A percentile compares a stretch with the other conserved stretches of the same genome.
These are phyloP conservation scores for Anoplius nigerrimus DNA, from an alignment of 2,888 invertebrate genomes.

Conservation along the genomic window DNA sequence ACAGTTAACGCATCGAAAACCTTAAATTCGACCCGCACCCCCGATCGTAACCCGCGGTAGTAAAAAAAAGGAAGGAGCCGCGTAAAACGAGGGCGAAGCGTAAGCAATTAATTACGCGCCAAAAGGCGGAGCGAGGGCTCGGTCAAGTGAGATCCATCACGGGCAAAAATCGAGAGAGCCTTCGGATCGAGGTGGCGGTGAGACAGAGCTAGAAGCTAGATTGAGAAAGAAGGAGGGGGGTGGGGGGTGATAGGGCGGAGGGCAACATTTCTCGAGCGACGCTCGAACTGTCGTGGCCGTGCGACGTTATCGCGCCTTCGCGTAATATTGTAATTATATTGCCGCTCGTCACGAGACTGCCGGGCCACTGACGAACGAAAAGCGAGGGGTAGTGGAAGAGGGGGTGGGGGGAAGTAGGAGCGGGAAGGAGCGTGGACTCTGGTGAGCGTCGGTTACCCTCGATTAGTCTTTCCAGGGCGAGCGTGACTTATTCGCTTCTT, in stretches of 20 bases:
- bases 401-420: too few species aligned
- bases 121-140: not conserved
- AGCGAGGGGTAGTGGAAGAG: not conserved
- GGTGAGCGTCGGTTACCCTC: conserved; percentile 33
- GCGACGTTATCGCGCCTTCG: conserved; percentile 58
- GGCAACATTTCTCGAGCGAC: conserved; percentile 26
- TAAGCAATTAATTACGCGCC: conserved; percentile 39
- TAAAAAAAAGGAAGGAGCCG: not conserved
- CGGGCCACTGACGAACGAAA: too few species aligned
- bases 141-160: too few species aligned
- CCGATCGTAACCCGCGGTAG: not conserved
- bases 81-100: not conserved
- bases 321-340: conserved; percentile 68
- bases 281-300: conserved; percentile 36
- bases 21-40: too few species aligned
- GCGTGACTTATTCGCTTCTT: conserved; percentile 46
- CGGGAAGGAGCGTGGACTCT: conserved; percentile 29
- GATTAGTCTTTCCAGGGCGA: conserved; percentile 44
- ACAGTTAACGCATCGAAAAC: too few species aligned
- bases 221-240: conserved; percentile 17
- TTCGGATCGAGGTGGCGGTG: conserved; percentile 9
- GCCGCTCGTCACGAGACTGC: conserved; percentile 50
- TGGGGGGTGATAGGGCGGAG: conserved; percentile 24
- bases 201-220: conserved; percentile 17
- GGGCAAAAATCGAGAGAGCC: too few species aligned